phyloP scores from a whole-genome alignment of 2,113 vertebrate genomes.

The Hiodon tergisus region DNA sequence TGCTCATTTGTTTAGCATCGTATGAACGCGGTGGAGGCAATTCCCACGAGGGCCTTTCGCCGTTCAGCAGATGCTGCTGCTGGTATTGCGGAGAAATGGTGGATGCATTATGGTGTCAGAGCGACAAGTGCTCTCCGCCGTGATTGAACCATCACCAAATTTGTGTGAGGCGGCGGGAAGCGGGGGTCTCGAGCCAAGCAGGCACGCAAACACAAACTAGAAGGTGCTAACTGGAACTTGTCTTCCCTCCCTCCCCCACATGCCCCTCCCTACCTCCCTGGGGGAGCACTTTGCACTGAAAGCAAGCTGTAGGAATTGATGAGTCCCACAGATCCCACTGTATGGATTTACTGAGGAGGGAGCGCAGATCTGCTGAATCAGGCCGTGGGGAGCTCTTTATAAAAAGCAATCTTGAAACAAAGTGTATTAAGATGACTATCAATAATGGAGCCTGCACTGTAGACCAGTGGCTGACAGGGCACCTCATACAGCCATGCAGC shows the following conservation, averaged over 20 bases:
- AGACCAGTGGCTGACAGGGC: background rate
- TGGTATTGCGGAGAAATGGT: background rate
- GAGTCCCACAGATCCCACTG: slow-evolving; percentile 20
- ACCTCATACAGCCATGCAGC: background rate
- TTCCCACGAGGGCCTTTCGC: background rate
- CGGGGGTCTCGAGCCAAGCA: background rate
- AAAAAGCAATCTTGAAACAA: slow-evolving; percentile 27
- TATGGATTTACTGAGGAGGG: slow-evolving; percentile 24
- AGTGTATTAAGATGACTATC: slow-evolving; percentile 38
- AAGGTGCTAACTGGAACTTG: background rate
- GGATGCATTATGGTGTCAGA: background rate
- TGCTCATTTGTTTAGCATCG: background rate
- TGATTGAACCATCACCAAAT: slow-evolving; percentile 7
- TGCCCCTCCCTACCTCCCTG: background rate
- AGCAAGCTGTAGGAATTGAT: slow-evolving; percentile 20
- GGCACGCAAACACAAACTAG: background rate
- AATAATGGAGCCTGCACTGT: slow-evolving; percentile 25
- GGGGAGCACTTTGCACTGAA: slow-evolving; percentile 27
- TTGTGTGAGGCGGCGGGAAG: background rate
- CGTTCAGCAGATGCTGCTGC: background rate
- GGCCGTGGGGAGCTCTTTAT: slow-evolving; percentile 25
- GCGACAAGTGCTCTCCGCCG: background rate
- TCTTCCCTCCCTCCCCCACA: background rate
- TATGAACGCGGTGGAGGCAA: background rate
- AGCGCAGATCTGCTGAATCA: slow-evolving; percentile 37